Percentiles rank a stretch among this genome's conserved stretches.
phyloP scores from a whole-genome alignment of 2,888 invertebrate species.

The Drosophila pseudotalamancana region DNA sequence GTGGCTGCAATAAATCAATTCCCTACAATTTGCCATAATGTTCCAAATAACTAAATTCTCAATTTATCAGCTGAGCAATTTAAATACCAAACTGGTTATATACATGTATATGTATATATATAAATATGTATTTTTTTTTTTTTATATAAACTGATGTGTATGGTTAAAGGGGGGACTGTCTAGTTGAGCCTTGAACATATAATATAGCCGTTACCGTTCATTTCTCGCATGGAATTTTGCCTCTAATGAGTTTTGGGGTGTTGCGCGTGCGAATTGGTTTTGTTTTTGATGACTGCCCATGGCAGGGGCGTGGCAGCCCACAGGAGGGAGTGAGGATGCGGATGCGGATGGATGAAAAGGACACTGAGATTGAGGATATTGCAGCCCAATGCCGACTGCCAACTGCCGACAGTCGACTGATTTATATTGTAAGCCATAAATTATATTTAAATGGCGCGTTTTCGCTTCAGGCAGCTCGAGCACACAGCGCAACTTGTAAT shows the following conservation, averaged over 20 bases:
- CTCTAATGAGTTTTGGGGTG: constrained; percentile 62
- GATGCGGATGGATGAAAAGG: not conserved
- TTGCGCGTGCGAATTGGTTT: constrained; percentile 63
- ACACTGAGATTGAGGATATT: constrained; percentile 56
- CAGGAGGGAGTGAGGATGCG: not conserved
- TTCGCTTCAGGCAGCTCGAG: constrained; percentile 33
- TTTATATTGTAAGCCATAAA: constrained; percentile 67
- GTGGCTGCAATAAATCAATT: constrained; percentile 21
- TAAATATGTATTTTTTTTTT: not conserved
- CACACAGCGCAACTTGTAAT: constrained; percentile 44
- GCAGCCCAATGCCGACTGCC: constrained; percentile 28
- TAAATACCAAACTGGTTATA: constrained; percentile 31
- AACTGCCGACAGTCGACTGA: constrained; percentile 38
- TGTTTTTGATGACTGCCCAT: constrained; percentile 62
- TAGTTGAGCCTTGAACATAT: constrained; percentile 23
- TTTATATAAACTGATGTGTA: too few relatives aligned
- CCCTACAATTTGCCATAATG: constrained; percentile 12
- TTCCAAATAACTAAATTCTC: constrained; percentile 26
- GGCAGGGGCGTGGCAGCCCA: constrained; percentile 55
- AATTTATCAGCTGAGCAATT: constrained; percentile 46
- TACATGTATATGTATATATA: not conserved
- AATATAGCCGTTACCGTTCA: constrained; percentile 53
- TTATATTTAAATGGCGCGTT: constrained; percentile 69
- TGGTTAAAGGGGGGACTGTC: not conserved
- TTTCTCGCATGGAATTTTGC: constrained; percentile 41